A percentile compares a stretch with the other conserved stretches of the same genome.
Evolutionary conservation across 2,113 vertebrate genomes (phyloP).

Genomic region (Chitala chitala): DNA sequence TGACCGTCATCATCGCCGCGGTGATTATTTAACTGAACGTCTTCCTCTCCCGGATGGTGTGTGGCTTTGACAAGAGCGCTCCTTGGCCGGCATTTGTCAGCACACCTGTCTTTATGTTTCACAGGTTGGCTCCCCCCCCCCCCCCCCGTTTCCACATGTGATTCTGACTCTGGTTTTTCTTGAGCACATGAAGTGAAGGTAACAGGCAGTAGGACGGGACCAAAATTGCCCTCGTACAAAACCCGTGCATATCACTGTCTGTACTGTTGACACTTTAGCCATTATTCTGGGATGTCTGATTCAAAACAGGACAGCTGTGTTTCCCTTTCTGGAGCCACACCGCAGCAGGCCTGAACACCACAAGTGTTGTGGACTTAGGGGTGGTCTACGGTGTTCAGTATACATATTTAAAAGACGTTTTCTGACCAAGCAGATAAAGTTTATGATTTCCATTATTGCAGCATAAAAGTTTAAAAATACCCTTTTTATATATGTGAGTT

Average conservation of each 20-base stretch:
- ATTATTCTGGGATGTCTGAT: constrained; percentile 34
- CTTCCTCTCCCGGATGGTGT: constrained; percentile 30
- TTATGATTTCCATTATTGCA: too few relatives aligned
- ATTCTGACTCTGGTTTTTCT: constrained; percentile 40
- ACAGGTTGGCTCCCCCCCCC: constrained; percentile 37
- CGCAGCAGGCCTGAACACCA: constrained; percentile 19
- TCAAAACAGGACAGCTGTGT: constrained; percentile 32
- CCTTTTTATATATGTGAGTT: too few relatives aligned
- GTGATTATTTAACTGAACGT: constrained; percentile 21
- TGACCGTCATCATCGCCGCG: constrained; percentile 36
- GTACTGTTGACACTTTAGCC: neutral
- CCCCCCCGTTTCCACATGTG: neutral
- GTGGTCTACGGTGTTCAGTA: too few relatives aligned
- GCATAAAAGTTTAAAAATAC: too few relatives aligned
- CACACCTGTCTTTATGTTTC: constrained; percentile 45
- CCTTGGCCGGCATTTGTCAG: constrained; percentile 42
- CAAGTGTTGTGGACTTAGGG: constrained; percentile 32
- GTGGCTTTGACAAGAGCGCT: constrained; percentile 46
- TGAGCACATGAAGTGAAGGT: constrained; percentile 33
- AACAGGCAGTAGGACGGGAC: constrained; percentile 40
- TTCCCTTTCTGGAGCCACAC: constrained; percentile 30
- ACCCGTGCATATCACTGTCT: constrained; percentile 16
- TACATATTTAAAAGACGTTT: too few relatives aligned
- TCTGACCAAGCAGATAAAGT: too few relatives aligned
- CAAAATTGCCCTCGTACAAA: neutral